A percentile compares a stretch with the other conserved stretches of the same genome.
Evolutionary conservation across 2,888 invertebrate genomes (phyloP).

Genomic region (Troides aeacus): DNA sequence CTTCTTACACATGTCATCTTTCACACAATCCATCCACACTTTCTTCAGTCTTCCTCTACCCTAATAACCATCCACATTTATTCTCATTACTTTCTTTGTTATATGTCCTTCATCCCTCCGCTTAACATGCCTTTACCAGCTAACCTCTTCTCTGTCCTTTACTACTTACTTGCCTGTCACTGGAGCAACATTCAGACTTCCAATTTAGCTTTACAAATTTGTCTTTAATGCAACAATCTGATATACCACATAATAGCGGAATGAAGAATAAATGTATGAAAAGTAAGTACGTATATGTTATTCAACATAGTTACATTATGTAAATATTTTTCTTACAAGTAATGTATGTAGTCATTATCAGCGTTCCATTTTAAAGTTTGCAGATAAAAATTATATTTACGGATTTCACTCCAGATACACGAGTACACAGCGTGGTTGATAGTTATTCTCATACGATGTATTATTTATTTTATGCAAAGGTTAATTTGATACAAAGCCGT

Average conservation of each 20-base stretch:
- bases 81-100: too few species aligned
- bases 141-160: too few species aligned
- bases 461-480: not conserved
- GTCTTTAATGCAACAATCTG: not conserved
- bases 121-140: too few species aligned
- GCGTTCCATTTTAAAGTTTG: conserved; percentile 26
- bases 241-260: not conserved
- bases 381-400: conserved; percentile 25
- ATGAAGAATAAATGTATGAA: not conserved
- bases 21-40: too few species aligned
- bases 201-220: too few species aligned
- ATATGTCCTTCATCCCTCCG: too few species aligned
- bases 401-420: conserved; percentile 15
- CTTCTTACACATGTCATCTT: too few species aligned
- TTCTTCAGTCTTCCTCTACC: too few species aligned
- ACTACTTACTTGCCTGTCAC: too few species aligned
- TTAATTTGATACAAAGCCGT: not conserved
- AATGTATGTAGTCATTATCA: conserved; percentile 11
- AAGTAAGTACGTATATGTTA: conserved; percentile 6
- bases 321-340: conserved; percentile 19
- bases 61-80: too few species aligned
- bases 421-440: conserved; percentile 22
- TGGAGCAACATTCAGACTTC: too few species aligned
- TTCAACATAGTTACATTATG: conserved; percentile 13
- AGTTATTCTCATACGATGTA: not conserved